phyloP scores from a whole-genome alignment of 2,888 invertebrate genomes.

The Leptinotarsa tumamoca region DNA sequence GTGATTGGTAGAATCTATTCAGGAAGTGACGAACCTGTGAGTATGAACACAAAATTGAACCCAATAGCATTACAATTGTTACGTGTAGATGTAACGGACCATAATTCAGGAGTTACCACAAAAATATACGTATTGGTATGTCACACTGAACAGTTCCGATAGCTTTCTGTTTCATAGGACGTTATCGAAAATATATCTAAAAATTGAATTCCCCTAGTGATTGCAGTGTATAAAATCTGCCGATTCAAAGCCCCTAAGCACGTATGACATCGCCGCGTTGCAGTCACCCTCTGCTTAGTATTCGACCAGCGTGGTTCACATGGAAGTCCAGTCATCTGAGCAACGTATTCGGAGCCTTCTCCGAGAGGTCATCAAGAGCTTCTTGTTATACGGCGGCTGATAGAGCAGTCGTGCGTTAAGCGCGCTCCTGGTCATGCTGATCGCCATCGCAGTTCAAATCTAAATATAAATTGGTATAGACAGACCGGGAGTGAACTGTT shows the following conservation, averaged over 20 bases:
- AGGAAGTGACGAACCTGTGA: too few species aligned
- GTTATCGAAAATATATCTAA: not conserved
- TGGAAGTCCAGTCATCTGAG: constrained; percentile 55
- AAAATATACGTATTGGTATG: too few species aligned
- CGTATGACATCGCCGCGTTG: constrained; percentile 36
- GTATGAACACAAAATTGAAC: too few species aligned
- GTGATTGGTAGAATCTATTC: too few species aligned
- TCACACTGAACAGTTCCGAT: too few species aligned
- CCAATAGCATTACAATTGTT: too few species aligned
- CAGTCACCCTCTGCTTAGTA: constrained; percentile 51
- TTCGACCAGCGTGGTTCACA: constrained; percentile 47
- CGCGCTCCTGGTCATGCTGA: constrained; percentile 48
- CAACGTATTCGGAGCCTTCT: constrained; percentile 45
- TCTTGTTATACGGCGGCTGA: constrained; percentile 59
- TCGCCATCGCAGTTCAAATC: constrained; percentile 33
- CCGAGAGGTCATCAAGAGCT: constrained; percentile 58
- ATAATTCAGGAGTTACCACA: too few species aligned
- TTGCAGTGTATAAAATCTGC: not conserved
- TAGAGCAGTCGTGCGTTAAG: constrained; percentile 58
- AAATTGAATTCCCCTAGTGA: not conserved
- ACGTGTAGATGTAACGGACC: too few species aligned
- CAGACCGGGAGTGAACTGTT: constrained; percentile 5
- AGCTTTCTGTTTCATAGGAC: not conserved
- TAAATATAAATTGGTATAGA: constrained; percentile 26
- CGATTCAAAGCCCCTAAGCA: constrained; percentile 21